Conservation (phyloP, 2,888 invertebrate genomes). For the Vesta saturnalis region DNA sequence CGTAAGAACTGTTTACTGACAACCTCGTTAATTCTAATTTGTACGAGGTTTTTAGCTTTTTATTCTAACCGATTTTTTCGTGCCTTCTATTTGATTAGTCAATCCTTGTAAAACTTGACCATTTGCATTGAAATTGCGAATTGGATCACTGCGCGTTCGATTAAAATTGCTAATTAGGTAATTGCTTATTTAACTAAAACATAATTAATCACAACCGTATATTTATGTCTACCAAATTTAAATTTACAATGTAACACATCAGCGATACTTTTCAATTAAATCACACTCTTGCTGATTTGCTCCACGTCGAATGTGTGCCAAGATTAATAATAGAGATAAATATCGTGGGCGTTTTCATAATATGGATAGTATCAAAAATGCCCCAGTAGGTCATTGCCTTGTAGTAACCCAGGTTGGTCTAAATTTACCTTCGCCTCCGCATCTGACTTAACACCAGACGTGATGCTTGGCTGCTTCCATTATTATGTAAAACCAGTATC, state of each 20-base stretch:
- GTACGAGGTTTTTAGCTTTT: no score
- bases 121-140: no score
- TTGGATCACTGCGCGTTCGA: no score
- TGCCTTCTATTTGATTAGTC: no score
- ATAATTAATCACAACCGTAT: background rate
- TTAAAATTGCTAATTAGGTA: background rate
- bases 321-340: background rate
- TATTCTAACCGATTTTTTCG: no score
- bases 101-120: no score
- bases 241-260: background rate
- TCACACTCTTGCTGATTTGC: background rate
- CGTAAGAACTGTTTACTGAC: no score
- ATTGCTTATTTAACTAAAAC: background rate
- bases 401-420: slow-evolving; percentile 38
- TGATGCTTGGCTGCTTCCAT: slow-evolving; percentile 38
- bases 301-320: background rate
- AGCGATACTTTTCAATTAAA: background rate
- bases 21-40: no score
- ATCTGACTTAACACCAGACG: slow-evolving; percentile 38
- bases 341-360: slow-evolving; percentile 4
- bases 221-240: background rate
- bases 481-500: slow-evolving; percentile 35
- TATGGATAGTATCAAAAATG: slow-evolving; percentile 18
- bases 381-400: slow-evolving; percentile 38
- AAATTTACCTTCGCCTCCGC: slow-evolving; percentile 40